These are phyloP conservation scores for Xylota segnis DNA, from an alignment of 2,888 invertebrate genomes.

Conservation along the genomic window DNA sequence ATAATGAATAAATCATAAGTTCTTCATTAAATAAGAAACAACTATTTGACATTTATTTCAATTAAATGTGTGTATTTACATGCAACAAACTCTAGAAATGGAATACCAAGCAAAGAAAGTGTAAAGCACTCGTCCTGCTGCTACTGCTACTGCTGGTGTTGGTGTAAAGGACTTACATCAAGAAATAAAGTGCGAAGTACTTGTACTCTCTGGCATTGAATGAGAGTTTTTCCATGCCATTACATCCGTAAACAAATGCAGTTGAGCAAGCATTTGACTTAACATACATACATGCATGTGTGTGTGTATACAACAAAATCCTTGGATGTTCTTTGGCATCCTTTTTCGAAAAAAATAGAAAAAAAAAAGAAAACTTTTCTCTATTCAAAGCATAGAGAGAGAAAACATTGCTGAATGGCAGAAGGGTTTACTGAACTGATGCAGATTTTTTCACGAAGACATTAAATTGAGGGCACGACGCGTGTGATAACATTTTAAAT, in stretches of 20 bases:
- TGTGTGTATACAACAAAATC: slow-evolving; percentile 7
- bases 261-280: slow-evolving; percentile 60
- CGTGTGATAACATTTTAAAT: background rate
- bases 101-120: slow-evolving; percentile 17
- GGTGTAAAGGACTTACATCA: slow-evolving; percentile 49
- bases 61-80: slow-evolving; percentile 41
- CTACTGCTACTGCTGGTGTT: too few species aligned
- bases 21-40: slow-evolving; percentile 15
- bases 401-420: slow-evolving; percentile 10
- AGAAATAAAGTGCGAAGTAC: slow-evolving; percentile 67
- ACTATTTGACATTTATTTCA: slow-evolving; percentile 49
- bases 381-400: slow-evolving; percentile 3
- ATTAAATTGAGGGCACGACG: background rate
- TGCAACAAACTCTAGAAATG: slow-evolving; percentile 26
- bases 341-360: slow-evolving; percentile 6
- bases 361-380: background rate
- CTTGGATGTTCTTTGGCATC: slow-evolving; percentile 29
- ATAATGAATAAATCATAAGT: background rate
- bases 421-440: slow-evolving; percentile 42
- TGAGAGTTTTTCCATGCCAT: slow-evolving; percentile 72
- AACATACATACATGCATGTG: background rate
- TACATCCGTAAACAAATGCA: slow-evolving; percentile 70
- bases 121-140: slow-evolving; percentile 35
- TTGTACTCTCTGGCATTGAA: slow-evolving; percentile 69
- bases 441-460: background rate